Evolutionary conservation across 2,113 vertebrate species (phyloP).

Genomic region (Antechinus flavipes): DNA sequence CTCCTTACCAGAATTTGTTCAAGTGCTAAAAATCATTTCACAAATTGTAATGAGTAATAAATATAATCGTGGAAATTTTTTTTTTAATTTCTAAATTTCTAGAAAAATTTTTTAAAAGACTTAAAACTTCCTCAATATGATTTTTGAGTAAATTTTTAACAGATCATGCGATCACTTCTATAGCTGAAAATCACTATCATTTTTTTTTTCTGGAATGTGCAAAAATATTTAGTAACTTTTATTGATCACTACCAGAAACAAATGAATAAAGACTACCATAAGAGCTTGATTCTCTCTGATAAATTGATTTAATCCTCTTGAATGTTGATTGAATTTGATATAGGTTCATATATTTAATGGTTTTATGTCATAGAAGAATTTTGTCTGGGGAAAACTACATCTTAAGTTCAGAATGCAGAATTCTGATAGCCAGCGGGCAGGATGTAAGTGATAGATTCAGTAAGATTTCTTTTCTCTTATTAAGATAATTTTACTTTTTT

Average conservation of each 20-base stretch:
- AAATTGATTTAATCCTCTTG: not conserved
- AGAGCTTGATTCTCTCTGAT: not conserved
- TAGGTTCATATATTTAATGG: not conserved
- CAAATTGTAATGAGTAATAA: not conserved
- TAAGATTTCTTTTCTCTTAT: not conserved
- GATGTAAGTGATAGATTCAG: not conserved
- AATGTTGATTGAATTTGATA: not conserved
- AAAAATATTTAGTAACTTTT: not conserved
- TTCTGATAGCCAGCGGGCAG: not conserved
- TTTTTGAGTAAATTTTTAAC: not conserved
- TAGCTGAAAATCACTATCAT: not conserved
- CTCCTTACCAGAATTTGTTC: not conserved
- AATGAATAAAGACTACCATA: not conserved
- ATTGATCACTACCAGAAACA: not conserved
- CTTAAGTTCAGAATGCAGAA: not conserved
- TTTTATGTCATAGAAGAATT: not conserved
- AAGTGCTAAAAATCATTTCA: not conserved
- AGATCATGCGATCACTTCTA: not conserved
- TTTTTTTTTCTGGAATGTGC: not conserved
- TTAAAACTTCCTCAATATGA: not conserved
- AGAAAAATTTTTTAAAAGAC: not conserved
- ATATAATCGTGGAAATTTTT: not conserved
- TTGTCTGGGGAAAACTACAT: not conserved
- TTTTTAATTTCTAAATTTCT: too few species aligned
- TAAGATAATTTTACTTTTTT: not conserved